Conservation (phyloP, 2,888 invertebrate species). For the Lissonota sp. region DNA sequence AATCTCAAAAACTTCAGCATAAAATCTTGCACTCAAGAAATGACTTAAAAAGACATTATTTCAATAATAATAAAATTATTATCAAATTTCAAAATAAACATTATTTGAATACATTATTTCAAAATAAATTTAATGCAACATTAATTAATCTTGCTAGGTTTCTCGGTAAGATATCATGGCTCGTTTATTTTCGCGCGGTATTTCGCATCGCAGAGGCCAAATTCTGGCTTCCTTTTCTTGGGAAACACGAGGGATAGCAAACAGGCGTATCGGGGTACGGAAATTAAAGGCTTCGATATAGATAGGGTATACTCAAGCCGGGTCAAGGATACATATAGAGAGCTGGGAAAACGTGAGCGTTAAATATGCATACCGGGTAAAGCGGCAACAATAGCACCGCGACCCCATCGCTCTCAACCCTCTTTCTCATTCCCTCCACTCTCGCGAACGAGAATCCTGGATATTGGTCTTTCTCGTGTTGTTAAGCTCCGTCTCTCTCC, state of each 20-base stretch:
- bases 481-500: not conserved
- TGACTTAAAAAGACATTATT: no score
- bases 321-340: slow-evolving; percentile 16
- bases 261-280: slow-evolving; percentile 55
- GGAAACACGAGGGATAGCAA: not conserved
- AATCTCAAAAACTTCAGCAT: no score
- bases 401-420: slow-evolving; percentile 50
- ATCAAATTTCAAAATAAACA: no score
- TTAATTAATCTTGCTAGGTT: no score
- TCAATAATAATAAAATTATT: no score
- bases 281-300: slow-evolving; percentile 63
- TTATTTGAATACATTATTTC: no score
- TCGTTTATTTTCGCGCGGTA: no score
- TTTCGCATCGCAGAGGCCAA: not conserved
- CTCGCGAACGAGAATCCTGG: slow-evolving; percentile 27
- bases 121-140: no score
- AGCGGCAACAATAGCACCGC: slow-evolving; percentile 77
- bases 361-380: slow-evolving; percentile 79
- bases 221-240: slow-evolving; percentile 41
- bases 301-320: slow-evolving; percentile 37
- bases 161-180: no score
- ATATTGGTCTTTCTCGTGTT: slow-evolving; percentile 41
- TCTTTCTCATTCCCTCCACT: slow-evolving; percentile 1
- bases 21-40: no score
- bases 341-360: slow-evolving; percentile 69